phyloP scores from a whole-genome alignment of 2,113 vertebrate genomes.

The Elachura formosa region DNA sequence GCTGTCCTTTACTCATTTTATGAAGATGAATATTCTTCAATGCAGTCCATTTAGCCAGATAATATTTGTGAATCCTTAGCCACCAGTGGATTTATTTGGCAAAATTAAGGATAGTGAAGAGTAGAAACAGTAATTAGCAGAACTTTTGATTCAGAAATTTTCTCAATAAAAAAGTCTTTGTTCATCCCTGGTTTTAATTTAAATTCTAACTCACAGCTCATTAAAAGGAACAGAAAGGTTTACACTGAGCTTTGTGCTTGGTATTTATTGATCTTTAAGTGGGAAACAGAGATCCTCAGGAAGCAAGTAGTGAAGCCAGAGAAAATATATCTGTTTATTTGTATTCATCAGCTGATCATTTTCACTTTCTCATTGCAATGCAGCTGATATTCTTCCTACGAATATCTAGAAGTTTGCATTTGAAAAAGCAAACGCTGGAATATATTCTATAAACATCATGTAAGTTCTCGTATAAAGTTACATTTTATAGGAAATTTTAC shows the following conservation, averaged over 20 bases:
- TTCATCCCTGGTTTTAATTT: background rate
- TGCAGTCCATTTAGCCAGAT: background rate
- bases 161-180: background rate
- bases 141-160: background rate
- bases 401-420: conserved; percentile 37
- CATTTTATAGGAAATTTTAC: conserved; percentile 72
- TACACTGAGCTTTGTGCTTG: background rate
- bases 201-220: background rate
- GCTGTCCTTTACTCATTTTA: background rate
- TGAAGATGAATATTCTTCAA: background rate
- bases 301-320: background rate
- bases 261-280: background rate
- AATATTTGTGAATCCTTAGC: background rate
- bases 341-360: background rate
- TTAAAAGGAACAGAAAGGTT: background rate
- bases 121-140: background rate
- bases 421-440: conserved; percentile 30
- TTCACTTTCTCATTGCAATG: conserved; percentile 27
- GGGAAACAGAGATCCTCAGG: background rate
- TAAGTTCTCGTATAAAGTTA: conserved; percentile 67
- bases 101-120: background rate
- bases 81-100: background rate
- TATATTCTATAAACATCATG: conserved; percentile 59
- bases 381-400: background rate
- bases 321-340: background rate